Percentiles rank a stretch among this genome's conserved stretches.
Conservation (phyloP, 2,113 vertebrate species). For the Cheirogaleus medius region DNA sequence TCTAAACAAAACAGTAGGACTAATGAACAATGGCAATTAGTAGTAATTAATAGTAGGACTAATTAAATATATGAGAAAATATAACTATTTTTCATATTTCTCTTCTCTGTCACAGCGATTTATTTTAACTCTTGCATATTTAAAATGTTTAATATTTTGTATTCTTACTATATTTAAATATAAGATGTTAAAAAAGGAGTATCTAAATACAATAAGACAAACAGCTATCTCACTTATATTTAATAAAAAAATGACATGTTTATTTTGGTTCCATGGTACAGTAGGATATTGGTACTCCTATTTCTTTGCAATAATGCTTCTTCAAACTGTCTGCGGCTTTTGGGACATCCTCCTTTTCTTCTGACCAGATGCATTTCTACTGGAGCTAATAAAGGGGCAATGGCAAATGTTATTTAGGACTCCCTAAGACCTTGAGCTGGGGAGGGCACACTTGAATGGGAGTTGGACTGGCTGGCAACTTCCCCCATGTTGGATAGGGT, state of each 20-base stretch:
- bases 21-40: neutral
- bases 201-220: neutral
- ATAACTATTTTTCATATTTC: neutral
- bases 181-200: neutral
- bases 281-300: neutral
- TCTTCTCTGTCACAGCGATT: neutral
- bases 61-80: slow-evolving; percentile 7
- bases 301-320: slow-evolving; percentile 11
- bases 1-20: neutral
- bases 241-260: neutral
- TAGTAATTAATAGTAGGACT: neutral
- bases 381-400: too few relatives aligned
- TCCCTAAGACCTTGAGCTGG: too few relatives aligned
- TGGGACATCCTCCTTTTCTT: neutral
- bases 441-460: too few relatives aligned
- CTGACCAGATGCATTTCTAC: too few relatives aligned
- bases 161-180: neutral
- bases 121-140: neutral
- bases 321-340: neutral
- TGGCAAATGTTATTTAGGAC: too few relatives aligned
- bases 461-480: too few relatives aligned
- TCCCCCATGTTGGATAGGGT: too few relatives aligned
- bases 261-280: neutral
- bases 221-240: neutral
- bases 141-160: neutral